Evolutionary conservation across 2,888 invertebrate genomes (phyloP).

Genomic region (Apotomis capreana): DNA sequence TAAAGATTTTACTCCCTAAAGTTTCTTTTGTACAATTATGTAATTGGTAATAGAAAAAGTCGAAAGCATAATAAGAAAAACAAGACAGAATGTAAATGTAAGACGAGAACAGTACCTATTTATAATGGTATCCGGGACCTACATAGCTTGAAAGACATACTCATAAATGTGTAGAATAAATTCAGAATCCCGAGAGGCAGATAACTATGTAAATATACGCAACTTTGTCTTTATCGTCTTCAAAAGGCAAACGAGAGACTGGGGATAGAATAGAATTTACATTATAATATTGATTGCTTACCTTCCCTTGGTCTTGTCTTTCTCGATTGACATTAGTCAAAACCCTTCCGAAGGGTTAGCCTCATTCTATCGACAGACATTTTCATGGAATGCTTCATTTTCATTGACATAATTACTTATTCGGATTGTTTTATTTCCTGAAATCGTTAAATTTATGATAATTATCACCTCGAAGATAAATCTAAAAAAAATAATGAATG

Average conservation of each 20-base stretch:
- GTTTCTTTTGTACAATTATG: neutral
- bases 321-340: neutral
- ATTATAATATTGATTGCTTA: slow-evolving; percentile 3
- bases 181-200: slow-evolving; percentile 22
- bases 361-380: too few relatives aligned
- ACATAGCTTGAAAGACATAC: neutral
- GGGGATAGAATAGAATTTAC: slow-evolving; percentile 20
- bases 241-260: slow-evolving; percentile 7
- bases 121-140: too few relatives aligned
- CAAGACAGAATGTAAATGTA: too few relatives aligned
- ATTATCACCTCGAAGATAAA: too few relatives aligned
- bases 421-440: too few relatives aligned
- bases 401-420: too few relatives aligned
- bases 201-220: slow-evolving; percentile 27
- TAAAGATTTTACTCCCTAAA: slow-evolving; percentile 5
- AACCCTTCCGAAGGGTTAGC: neutral
- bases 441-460: too few relatives aligned
- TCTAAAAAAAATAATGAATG: too few relatives aligned
- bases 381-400: too few relatives aligned
- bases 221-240: slow-evolving; percentile 26
- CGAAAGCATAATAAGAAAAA: neutral
- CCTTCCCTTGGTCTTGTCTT: neutral
- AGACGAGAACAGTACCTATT: too few relatives aligned
- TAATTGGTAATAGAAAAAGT: neutral
- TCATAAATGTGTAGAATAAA: slow-evolving; percentile 24